Conservation (phyloP, 2,113 vertebrate species). For the Mirounga angustirostris region DNA sequence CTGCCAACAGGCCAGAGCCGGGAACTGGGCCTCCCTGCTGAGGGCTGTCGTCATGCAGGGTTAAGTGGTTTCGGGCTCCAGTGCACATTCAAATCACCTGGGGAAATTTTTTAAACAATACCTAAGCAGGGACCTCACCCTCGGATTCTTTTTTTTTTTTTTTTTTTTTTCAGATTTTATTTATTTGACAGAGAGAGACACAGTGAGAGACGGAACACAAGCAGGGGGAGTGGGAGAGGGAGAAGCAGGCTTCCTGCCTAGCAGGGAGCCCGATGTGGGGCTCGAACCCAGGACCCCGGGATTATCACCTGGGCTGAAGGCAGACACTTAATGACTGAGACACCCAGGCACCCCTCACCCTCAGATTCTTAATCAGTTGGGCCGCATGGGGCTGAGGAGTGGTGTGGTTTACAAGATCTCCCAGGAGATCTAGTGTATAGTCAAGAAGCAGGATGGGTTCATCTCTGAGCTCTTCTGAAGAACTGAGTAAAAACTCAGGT, state of each 20-base stretch:
- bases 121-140: neutral
- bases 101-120: neutral
- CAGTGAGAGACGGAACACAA: too few relatives aligned
- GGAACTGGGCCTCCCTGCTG: neutral
- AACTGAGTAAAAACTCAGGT: neutral
- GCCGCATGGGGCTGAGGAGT: neutral
- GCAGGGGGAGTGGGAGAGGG: too few relatives aligned
- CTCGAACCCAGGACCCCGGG: too few relatives aligned
- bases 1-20: neutral
- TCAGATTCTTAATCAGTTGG: neutral
- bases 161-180: too few relatives aligned
- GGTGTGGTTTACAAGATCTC: neutral
- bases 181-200: too few relatives aligned
- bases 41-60: neutral
- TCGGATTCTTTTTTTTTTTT: too few relatives aligned
- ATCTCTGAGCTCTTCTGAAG: neutral
- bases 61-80: neutral
- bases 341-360: neutral
- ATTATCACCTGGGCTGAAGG: too few relatives aligned
- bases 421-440: neutral
- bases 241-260: too few relatives aligned
- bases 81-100: neutral
- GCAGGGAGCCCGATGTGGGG: too few relatives aligned
- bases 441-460: neutral
- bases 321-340: too few relatives aligned